Percentiles rank a stretch among this genome's conserved stretches.
Conservation (phyloP, 2,113 vertebrate genomes). For the Cynopterus brachyotis region DNA sequence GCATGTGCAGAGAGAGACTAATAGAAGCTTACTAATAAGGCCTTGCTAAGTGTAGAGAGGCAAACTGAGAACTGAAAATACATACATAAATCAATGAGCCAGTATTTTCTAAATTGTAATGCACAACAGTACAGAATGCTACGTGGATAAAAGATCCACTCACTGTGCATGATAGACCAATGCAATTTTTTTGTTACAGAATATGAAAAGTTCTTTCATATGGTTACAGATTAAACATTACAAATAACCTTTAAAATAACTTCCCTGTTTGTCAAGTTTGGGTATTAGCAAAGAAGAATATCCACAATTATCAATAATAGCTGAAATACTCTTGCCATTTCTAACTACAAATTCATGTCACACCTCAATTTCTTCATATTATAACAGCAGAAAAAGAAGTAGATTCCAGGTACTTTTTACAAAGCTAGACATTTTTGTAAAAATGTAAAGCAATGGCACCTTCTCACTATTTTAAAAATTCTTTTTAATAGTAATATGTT, state of each 20-base stretch:
- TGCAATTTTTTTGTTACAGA: background rate
- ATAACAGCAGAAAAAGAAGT: background rate
- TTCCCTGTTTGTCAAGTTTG: background rate
- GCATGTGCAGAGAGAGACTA: background rate
- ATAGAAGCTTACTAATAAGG: background rate
- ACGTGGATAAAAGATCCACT: background rate
- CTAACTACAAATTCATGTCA: background rate
- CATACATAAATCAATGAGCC: background rate
- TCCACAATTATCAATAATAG: background rate
- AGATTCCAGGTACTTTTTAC: background rate
- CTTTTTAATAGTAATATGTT: background rate
- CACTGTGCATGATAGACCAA: background rate
- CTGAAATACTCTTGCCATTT: background rate
- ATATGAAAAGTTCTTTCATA: background rate
- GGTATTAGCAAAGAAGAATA: background rate
- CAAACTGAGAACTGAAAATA: background rate
- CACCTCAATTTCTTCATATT: background rate
- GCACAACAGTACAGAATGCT: background rate
- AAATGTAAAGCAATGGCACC: background rate
- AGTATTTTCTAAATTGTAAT: background rate
- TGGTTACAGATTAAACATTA: background rate
- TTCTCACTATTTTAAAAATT: background rate
- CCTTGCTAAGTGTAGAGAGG: background rate
- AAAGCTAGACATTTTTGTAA: background rate
- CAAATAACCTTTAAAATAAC: background rate